Conservation (phyloP, 2,888 invertebrate genomes). For the Phasia obesa region DNA sequence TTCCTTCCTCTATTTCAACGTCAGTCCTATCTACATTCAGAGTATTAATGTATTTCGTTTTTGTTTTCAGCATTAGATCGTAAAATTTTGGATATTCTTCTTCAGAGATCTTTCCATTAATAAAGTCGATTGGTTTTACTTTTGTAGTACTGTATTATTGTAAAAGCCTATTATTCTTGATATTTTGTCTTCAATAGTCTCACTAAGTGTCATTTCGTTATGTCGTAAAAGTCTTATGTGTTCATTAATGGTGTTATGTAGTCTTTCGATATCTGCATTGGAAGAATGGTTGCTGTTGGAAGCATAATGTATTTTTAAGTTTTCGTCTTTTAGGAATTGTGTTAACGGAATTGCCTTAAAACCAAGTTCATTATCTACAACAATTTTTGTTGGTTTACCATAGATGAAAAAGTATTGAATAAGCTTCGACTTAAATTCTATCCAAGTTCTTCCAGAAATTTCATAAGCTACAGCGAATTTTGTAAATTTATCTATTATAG, state of each 20-base stretch:
- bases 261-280: too few relatives aligned
- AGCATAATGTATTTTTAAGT: too few relatives aligned
- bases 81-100: slow-evolving; percentile 61
- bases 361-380: background rate
- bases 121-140: slow-evolving; percentile 69
- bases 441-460: slow-evolving; percentile 1
- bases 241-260: too few relatives aligned
- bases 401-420: background rate
- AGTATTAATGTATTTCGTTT: slow-evolving; percentile 59
- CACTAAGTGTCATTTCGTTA: slow-evolving; percentile 39
- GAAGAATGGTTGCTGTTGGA: too few relatives aligned
- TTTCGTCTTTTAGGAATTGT: background rate
- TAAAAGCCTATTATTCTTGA: slow-evolving; percentile 64
- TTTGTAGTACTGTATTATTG: slow-evolving; percentile 62
- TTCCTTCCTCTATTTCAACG: slow-evolving; percentile 35
- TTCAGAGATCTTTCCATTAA: slow-evolving; percentile 61
- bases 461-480: background rate
- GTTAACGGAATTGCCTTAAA: slow-evolving; percentile 36
- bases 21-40: slow-evolving; percentile 42
- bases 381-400: background rate
- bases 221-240: slow-evolving; percentile 69
- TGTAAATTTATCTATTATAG: too few relatives aligned
- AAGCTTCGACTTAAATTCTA: background rate
- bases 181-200: slow-evolving; percentile 68
- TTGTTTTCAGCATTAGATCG: slow-evolving; percentile 48